Percentiles rank a stretch among this genome's conserved stretches.
Conservation (phyloP, 2,113 vertebrate species). For the Chamaetylas fuelleborni region DNA sequence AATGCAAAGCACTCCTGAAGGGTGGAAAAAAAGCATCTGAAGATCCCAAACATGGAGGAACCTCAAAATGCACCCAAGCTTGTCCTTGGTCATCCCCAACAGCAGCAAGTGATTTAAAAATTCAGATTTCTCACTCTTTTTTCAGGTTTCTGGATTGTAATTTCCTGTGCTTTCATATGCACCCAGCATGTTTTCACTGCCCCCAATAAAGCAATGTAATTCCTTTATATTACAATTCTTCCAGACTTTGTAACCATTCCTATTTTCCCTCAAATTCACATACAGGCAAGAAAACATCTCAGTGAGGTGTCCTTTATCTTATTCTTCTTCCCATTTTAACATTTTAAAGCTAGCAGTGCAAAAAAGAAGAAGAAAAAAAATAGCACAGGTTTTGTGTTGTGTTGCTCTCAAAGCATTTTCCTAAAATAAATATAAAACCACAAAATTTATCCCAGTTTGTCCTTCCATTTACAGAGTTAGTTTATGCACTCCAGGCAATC, state of each 20-base stretch:
- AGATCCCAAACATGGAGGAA: background rate
- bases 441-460: background rate
- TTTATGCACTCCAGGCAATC: background rate
- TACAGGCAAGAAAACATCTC: background rate
- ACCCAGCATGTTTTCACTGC: background rate
- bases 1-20: background rate
- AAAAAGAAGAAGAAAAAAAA: background rate
- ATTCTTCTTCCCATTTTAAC: background rate
- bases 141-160: background rate
- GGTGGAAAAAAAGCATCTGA: background rate
- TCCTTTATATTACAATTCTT: accelerated
- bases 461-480: background rate
- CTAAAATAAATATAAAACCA: background rate
- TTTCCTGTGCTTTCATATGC: background rate
- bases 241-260: background rate
- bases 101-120: background rate
- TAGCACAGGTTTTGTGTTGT: background rate
- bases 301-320: background rate
- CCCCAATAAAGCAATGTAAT: accelerated
- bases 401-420: background rate
- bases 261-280: background rate
- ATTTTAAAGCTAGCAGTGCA: background rate
- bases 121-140: background rate
- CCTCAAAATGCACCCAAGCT: background rate
- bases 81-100: background rate